phyloP scores from a whole-genome alignment of 2,888 invertebrate genomes.

The Ophraella communa region DNA sequence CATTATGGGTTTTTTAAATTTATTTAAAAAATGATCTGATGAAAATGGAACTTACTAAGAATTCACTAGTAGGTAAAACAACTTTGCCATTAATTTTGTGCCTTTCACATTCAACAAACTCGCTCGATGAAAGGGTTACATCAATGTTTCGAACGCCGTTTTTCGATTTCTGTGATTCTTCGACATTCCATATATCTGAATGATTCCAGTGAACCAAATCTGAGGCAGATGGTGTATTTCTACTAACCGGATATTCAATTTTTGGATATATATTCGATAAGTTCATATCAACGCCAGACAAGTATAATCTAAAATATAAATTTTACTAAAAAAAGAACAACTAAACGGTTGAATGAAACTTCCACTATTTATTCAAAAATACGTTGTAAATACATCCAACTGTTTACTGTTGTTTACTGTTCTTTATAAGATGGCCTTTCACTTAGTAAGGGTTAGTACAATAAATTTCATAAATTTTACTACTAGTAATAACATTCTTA shows the following conservation, averaged over 20 bases:
- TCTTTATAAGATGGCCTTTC: too few species aligned
- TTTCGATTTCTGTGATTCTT: slow-evolving; percentile 52
- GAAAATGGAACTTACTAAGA: slow-evolving; percentile 47
- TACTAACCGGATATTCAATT: slow-evolving; percentile 82
- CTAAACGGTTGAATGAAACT: too few species aligned
- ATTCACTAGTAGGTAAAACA: slow-evolving; percentile 51
- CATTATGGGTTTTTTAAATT: too few species aligned
- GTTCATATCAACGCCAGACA: slow-evolving; percentile 79
- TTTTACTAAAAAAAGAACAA: too few species aligned
- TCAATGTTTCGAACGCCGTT: slow-evolving; percentile 54
- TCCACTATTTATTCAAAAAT: too few species aligned
- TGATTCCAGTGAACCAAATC: slow-evolving; percentile 91
- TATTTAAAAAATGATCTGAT: neutral
- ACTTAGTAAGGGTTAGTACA: too few species aligned
- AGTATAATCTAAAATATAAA: slow-evolving; percentile 69
- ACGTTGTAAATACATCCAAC: too few species aligned
- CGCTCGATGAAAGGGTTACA: slow-evolving; percentile 62
- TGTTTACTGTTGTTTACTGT: too few species aligned
- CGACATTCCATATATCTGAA: slow-evolving; percentile 73
- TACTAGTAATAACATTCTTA: too few species aligned
- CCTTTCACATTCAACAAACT: slow-evolving; percentile 53
- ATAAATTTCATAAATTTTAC: too few species aligned
- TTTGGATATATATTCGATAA: slow-evolving; percentile 79
- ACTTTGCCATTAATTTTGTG: slow-evolving; percentile 54
- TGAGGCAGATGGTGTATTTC: slow-evolving; percentile 84